Percentiles rank a stretch among this genome's conserved stretches.
Conservation (phyloP, 2,888 invertebrate species). For the Melanostoma mellinum region DNA sequence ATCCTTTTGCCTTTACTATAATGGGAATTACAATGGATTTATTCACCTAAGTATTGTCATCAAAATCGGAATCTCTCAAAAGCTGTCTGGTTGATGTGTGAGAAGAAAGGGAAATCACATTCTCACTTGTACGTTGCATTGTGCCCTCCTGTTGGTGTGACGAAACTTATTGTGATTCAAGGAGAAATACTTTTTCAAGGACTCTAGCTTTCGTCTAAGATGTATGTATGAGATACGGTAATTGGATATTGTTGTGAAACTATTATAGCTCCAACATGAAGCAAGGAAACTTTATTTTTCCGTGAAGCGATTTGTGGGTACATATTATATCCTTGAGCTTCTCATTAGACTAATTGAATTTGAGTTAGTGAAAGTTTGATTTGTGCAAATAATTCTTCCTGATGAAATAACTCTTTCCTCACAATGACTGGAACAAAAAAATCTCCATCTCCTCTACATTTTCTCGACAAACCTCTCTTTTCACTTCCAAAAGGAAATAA, state of each 20-base stretch:
- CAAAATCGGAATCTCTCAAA: conserved; percentile 15
- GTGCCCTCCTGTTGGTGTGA: background rate
- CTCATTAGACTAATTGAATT: conserved; percentile 39
- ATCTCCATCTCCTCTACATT: too few species aligned
- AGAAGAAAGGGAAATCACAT: conserved; percentile 20
- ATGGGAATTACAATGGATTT: conserved; percentile 28
- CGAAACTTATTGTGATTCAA: background rate
- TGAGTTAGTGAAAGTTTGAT: background rate
- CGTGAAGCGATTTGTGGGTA: too few species aligned
- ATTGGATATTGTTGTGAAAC: conserved; percentile 30
- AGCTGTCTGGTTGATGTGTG: conserved; percentile 2
- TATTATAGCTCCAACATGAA: conserved; percentile 19
- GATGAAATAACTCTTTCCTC: too few species aligned
- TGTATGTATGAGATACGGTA: background rate
- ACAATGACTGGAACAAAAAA: too few species aligned
- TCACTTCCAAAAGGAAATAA: too few species aligned
- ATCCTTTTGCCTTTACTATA: background rate
- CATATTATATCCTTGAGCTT: conserved; percentile 10
- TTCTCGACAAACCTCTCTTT: too few species aligned
- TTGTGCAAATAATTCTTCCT: too few species aligned
- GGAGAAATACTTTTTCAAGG: conserved; percentile 1
- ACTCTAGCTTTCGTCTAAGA: background rate
- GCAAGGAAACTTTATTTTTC: background rate
- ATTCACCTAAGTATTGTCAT: conserved; percentile 27
- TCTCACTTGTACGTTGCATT: too few species aligned